Conservation (phyloP, 2,888 invertebrate species). For the Molorchus minor region DNA sequence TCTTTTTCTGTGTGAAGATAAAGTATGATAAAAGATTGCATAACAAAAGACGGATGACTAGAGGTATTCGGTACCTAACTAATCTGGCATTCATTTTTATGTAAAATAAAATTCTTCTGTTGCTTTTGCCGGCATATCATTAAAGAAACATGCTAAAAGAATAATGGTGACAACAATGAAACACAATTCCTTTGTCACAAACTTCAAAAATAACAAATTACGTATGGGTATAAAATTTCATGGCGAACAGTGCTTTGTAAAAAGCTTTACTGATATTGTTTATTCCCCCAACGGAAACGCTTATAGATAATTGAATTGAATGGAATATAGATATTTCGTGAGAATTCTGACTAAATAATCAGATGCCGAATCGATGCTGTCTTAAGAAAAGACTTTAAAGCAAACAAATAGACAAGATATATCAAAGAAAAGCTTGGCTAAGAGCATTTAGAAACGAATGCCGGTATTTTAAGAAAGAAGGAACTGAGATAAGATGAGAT, state of each 20-base stretch:
- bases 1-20: no score
- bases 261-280: neutral
- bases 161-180: constrained; percentile 29
- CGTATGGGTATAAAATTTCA: constrained; percentile 20
- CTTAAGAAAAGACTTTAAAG: constrained; percentile 51
- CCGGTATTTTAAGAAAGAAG: constrained; percentile 56
- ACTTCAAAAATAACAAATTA: constrained; percentile 25
- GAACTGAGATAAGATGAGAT: constrained; percentile 58
- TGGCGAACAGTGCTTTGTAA: neutral
- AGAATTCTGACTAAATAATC: constrained; percentile 46
- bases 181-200: constrained; percentile 26
- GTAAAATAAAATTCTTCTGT: constrained; percentile 9
- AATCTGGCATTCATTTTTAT: constrained; percentile 10
- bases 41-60: neutral
- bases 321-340: constrained; percentile 30
- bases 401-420: constrained; percentile 59
- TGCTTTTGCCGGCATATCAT: constrained; percentile 10
- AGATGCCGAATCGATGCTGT: constrained; percentile 52
- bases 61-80: constrained; percentile 4
- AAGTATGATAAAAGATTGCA: no score
- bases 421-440: constrained; percentile 58
- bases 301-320: constrained; percentile 20
- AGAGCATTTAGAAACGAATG: constrained; percentile 57
- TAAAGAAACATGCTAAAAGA: constrained; percentile 5
- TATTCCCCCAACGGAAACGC: neutral